These are phyloP conservation scores for Perizoma affinitatum DNA, from an alignment of 2,888 invertebrate genomes.

Conservation along the genomic window DNA sequence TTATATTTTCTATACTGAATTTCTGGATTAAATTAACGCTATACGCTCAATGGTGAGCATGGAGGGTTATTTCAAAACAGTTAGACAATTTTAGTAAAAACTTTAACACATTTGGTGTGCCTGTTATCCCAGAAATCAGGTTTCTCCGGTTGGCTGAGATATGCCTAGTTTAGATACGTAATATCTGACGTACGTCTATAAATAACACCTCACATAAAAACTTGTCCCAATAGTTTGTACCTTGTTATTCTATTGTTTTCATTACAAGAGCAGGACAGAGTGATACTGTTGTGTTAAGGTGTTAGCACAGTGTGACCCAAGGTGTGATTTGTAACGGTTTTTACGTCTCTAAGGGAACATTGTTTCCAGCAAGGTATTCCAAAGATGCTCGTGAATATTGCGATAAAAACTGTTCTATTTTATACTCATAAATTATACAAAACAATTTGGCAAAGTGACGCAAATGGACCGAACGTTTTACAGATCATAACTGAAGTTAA, in stretches of 20 bases:
- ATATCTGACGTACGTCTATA: conserved; percentile 40
- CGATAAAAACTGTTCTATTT: background rate
- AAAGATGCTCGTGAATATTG: conserved; percentile 11
- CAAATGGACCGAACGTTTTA: conserved; percentile 21
- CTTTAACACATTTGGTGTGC: background rate
- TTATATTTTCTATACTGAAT: too few species aligned
- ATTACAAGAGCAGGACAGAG: conserved; percentile 43
- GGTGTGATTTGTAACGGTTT: conserved; percentile 67
- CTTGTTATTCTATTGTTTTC: conserved; percentile 46
- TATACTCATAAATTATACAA: background rate
- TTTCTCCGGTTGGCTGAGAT: conserved; percentile 3
- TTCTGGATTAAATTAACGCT: too few species aligned
- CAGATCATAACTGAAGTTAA: conserved; percentile 28
- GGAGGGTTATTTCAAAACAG: too few species aligned
- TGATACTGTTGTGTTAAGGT: conserved; percentile 55
- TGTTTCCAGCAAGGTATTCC: conserved; percentile 18
- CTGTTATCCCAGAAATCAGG: conserved; percentile 16
- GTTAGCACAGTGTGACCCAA: conserved; percentile 49
- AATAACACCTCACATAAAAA: conserved; percentile 57
- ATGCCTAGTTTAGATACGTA: too few species aligned
- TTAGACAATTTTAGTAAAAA: background rate
- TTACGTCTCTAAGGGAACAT: conserved; percentile 40
- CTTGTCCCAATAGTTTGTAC: background rate
- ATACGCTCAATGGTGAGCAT: too few species aligned
- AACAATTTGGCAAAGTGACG: conserved; percentile 22